These are phyloP conservation scores for Agrotis clavis DNA, from an alignment of 2,888 invertebrate species.

Conservation along the genomic window DNA sequence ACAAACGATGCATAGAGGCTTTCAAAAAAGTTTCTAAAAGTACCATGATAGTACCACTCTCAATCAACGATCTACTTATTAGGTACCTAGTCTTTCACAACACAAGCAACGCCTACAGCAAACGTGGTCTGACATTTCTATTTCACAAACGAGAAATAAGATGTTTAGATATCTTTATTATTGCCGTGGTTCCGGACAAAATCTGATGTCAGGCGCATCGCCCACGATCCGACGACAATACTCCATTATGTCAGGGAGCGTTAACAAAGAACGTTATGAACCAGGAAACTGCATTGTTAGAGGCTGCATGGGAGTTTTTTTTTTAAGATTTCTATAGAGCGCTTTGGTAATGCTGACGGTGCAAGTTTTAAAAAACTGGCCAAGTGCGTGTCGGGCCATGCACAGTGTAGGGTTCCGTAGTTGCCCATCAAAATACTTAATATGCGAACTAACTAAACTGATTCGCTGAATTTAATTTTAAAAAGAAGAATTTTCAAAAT, in stretches of 20 bases:
- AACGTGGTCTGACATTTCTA: conserved; percentile 31
- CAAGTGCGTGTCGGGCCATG: no score
- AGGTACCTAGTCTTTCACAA: conserved; percentile 13
- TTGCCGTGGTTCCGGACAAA: conserved; percentile 25
- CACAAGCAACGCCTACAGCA: conserved; percentile 14
- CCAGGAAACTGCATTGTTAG: conserved; percentile 30
- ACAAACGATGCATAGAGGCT: no score
- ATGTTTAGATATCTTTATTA: conserved; percentile 44
- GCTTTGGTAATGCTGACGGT: conserved; percentile 12
- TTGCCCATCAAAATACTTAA: no score
- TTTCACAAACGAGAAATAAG: conserved; percentile 32
- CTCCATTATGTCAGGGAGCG: conserved; percentile 37
- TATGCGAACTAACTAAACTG: no score
- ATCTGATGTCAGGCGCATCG: conserved; percentile 48
- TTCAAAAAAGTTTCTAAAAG: background rate
- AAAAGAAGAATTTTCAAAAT: no score
- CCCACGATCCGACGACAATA: conserved; percentile 53
- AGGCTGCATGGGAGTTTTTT: conserved; percentile 11
- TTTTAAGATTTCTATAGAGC: conserved; percentile 16
- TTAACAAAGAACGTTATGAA: conserved; percentile 35
- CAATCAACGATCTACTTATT: background rate
- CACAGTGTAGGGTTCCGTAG: no score
- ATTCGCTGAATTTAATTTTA: no score
- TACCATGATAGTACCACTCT: background rate
- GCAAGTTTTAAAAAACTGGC: background rate